A percentile compares a stretch with the other conserved stretches of the same genome.
These are phyloP conservation scores for Dolichotis patagonum DNA, from an alignment of 2,113 vertebrate genomes.

Conservation along the genomic window DNA sequence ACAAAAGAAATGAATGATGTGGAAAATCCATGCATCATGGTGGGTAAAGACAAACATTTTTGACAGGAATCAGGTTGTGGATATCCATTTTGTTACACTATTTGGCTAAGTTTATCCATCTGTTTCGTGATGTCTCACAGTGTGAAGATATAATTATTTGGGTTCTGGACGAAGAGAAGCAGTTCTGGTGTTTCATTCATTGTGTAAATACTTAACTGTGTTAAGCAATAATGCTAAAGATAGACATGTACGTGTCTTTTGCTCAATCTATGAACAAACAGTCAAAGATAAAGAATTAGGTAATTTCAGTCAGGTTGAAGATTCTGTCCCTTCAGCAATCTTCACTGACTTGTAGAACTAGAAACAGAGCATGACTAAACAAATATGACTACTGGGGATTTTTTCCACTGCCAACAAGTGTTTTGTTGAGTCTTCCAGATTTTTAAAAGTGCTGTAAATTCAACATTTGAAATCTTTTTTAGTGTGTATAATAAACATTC, in stretches of 20 bases:
- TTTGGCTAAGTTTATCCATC: neutral
- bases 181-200: neutral
- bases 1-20: neutral
- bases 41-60: neutral
- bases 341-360: neutral
- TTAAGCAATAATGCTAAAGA: neutral
- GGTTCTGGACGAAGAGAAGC: neutral
- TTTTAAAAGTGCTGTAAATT: conserved; percentile 79
- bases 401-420: conserved; percentile 42
- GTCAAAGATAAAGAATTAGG: neutral
- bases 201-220: neutral
- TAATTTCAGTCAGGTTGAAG: neutral
- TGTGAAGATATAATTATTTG: neutral
- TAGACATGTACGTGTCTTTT: neutral
- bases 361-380: conserved; percentile 12
- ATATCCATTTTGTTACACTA: neutral
- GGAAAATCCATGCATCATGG: neutral
- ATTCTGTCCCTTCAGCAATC: neutral
- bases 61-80: neutral
- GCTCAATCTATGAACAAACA: neutral
- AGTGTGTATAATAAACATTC: conserved; percentile 77
- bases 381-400: neutral
- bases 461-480: conserved; percentile 73
- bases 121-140: neutral
- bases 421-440: conserved; percentile 65